phyloP scores from a whole-genome alignment of 2,797 vertebrate genomes.

The Xenops minutus region DNA sequence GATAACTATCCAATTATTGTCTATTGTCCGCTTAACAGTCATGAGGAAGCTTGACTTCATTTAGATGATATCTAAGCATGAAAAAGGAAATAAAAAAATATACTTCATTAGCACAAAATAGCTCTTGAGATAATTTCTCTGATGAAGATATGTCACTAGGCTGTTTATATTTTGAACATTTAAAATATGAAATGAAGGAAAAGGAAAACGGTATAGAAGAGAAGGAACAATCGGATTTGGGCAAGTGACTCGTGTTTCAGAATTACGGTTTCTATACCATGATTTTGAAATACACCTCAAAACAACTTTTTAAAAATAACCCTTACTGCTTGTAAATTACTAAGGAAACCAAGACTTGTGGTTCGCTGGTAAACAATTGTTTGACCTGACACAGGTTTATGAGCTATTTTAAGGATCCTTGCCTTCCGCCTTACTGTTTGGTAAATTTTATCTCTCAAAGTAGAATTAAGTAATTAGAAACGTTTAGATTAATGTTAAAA shows the following conservation, averaged over 20 bases:
- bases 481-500: not conserved
- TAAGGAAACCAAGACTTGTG: not conserved
- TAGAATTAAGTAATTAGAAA: not conserved
- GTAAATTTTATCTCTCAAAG: not conserved
- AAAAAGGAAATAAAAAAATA: not conserved
- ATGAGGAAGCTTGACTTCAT: not conserved
- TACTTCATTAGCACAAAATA: not conserved
- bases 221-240: not conserved
- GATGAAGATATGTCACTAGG: not conserved
- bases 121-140: not conserved
- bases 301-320: not conserved
- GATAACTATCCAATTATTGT: conserved; percentile 13
- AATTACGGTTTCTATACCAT: not conserved
- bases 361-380: not conserved
- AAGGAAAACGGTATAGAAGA: not conserved
- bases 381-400: not conserved
- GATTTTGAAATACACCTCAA: not conserved
- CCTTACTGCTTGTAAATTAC: not conserved
- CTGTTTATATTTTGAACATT: not conserved
- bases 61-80: not conserved
- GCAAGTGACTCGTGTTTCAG: not conserved
- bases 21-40: not conserved
- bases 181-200: not conserved
- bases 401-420: not conserved
- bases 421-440: not conserved